phyloP scores from a whole-genome alignment of 2,888 invertebrate genomes.

The Octodonta nipae region DNA sequence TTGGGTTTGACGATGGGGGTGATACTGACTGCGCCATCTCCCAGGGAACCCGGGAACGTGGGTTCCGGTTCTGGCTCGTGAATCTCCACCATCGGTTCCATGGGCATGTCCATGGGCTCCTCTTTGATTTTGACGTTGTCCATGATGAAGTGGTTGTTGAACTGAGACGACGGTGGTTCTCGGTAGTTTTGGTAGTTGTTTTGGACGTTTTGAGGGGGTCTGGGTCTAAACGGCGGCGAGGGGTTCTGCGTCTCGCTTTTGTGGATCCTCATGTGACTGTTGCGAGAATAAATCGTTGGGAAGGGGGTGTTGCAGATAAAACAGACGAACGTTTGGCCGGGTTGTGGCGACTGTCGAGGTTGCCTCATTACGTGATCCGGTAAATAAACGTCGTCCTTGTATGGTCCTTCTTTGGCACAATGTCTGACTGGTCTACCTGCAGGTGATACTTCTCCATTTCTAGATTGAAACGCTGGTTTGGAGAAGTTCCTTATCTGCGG shows the following conservation, averaged over 20 bases:
- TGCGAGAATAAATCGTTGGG: constrained; percentile 31
- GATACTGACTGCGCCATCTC: constrained; percentile 29
- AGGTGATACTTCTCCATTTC: constrained; percentile 19
- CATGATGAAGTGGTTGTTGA: constrained; percentile 4
- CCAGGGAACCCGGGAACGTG: constrained; percentile 12
- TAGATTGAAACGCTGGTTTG: constrained; percentile 4
- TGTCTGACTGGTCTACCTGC: constrained; percentile 30
- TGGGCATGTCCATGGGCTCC: constrained; percentile 23
- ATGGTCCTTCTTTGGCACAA: constrained; percentile 30
- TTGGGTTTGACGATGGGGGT: constrained; percentile 30
- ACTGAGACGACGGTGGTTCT: constrained; percentile 5
- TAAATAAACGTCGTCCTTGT: constrained; percentile 24
- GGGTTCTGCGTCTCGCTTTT: constrained; percentile 22
- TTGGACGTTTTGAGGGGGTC: constrained; percentile 4
- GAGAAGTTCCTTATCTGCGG: constrained; percentile 10
- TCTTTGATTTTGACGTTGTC: constrained; percentile 22
- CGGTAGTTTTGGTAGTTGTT: constrained; percentile 10
- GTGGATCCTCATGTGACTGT: constrained; percentile 36
- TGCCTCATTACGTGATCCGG: constrained; percentile 14
- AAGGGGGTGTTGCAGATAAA: constrained; percentile 33
- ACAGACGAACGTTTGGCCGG: constrained; percentile 28
- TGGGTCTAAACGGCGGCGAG: constrained; percentile 5
- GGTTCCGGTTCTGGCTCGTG: constrained; percentile 24
- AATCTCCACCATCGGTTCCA: constrained; percentile 34
- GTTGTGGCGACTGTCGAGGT: constrained; percentile 7